These are phyloP conservation scores for Schizotus pectinicornis DNA, from an alignment of 2,888 invertebrate species.

Conservation along the genomic window DNA sequence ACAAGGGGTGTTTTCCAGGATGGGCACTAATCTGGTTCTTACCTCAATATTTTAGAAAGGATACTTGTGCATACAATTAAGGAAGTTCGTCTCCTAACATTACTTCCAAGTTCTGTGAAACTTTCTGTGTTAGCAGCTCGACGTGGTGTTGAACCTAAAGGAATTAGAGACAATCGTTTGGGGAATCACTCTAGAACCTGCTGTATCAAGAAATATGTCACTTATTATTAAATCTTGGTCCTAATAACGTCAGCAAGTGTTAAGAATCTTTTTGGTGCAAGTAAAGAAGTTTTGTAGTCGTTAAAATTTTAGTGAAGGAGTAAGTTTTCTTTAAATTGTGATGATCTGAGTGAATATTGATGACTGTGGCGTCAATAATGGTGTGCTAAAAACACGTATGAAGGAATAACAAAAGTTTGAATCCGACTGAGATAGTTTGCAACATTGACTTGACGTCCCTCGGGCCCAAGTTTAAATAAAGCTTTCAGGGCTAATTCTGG, in stretches of 20 bases:
- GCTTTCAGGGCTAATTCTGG: constrained; percentile 22
- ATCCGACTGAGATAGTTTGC: constrained; percentile 2
- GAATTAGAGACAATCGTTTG: too few relatives aligned
- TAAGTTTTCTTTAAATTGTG: neutral
- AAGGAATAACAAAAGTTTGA: constrained; percentile 7
- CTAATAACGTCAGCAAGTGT: neutral
- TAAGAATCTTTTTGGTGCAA: constrained; percentile 2
- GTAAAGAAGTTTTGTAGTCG: neutral
- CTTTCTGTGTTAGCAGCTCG: too few relatives aligned
- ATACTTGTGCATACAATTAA: too few relatives aligned
- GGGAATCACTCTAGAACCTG: too few relatives aligned
- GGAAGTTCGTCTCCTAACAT: too few relatives aligned
- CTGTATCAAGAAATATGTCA: neutral
- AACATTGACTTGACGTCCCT: neutral
- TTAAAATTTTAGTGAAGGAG: too few relatives aligned
- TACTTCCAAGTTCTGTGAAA: too few relatives aligned
- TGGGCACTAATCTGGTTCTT: too few relatives aligned
- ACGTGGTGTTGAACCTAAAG: too few relatives aligned
- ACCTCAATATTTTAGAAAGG: too few relatives aligned
- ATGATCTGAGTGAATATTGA: constrained; percentile 2
- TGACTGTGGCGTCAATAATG: neutral
- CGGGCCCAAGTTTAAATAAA: constrained; percentile 17
- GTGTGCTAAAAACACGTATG: neutral
- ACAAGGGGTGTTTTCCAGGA: too few relatives aligned
- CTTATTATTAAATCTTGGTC: neutral